phyloP scores from a whole-genome alignment of 2,888 invertebrate species.

The Philhelius pedissequus region DNA sequence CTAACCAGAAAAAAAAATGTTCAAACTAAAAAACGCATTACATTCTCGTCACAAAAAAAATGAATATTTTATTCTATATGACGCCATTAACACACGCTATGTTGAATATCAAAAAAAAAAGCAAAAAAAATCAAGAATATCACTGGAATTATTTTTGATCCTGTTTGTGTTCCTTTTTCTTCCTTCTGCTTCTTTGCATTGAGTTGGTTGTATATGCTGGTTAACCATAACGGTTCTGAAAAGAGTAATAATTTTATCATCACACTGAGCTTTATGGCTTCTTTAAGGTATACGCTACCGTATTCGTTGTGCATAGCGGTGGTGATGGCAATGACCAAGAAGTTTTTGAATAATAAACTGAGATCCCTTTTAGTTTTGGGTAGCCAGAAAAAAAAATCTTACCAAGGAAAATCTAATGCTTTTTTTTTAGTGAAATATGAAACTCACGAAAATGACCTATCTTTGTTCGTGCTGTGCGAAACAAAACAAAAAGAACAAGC shows the following conservation, averaged over 20 bases:
- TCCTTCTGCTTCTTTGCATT: background rate
- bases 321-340: conserved; percentile 25
- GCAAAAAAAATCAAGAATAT: conserved; percentile 1
- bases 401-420: background rate
- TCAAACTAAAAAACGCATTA: conserved; percentile 24
- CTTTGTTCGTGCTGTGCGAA: background rate
- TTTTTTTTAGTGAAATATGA: background rate
- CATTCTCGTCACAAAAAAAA: conserved; percentile 46
- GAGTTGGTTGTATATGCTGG: background rate
- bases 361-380: background rate
- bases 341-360: conserved; percentile 15
- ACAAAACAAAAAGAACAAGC: background rate
- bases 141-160: conserved; percentile 15
- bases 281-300: background rate
- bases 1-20: conserved; percentile 34
- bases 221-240: conserved; percentile 7
- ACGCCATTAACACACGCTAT: conserved; percentile 53
- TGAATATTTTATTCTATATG: conserved; percentile 44
- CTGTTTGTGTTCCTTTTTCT: background rate
- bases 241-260: conserved; percentile 38
- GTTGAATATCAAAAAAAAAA: conserved; percentile 24
- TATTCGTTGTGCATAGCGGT: conserved; percentile 6
- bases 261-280: conserved; percentile 35
- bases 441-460: conserved; percentile 1
- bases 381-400: background rate